phyloP scores from a whole-genome alignment of 2,797 vertebrate genomes.

The Sebastes steindachneri region DNA sequence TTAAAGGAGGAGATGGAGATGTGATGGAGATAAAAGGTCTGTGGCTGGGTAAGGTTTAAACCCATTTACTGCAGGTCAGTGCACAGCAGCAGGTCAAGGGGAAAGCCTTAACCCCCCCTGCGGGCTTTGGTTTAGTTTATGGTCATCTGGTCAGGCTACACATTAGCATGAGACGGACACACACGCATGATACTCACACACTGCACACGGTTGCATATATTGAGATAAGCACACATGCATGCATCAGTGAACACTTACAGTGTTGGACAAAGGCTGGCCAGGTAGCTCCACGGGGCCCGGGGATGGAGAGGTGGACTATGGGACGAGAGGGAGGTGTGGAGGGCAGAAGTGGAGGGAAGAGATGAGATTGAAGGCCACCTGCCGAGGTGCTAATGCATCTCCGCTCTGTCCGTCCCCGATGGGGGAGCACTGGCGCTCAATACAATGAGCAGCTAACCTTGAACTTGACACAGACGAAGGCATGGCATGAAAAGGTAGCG shows the following conservation, averaged over 20 bases:
- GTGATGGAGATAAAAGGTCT: slow-evolving; percentile 72
- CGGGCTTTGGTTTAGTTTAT: slow-evolving; percentile 59
- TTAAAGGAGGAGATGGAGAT: slow-evolving; percentile 67
- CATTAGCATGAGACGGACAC: slow-evolving; percentile 44
- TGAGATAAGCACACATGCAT: slow-evolving; percentile 30
- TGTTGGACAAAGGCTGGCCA: slow-evolving; percentile 41
- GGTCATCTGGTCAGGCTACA: slow-evolving; percentile 63
- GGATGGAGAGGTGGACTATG: slow-evolving; percentile 41
- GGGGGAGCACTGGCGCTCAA: slow-evolving; percentile 72
- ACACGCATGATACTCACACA: slow-evolving; percentile 5
- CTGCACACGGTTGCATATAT: slow-evolving; percentile 23
- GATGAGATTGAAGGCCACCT: slow-evolving; percentile 76
- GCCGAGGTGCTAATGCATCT: slow-evolving; percentile 86
- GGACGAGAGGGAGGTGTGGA: slow-evolving; percentile 37
- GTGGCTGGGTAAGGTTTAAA: slow-evolving; percentile 73
- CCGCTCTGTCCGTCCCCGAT: slow-evolving; percentile 57
- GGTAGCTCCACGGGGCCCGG: slow-evolving; percentile 37
- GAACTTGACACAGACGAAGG: slow-evolving; percentile 66
- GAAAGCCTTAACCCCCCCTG: slow-evolving; percentile 64
- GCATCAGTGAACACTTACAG: slow-evolving; percentile 24
- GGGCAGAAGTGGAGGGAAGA: slow-evolving; percentile 25
- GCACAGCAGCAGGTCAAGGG: slow-evolving; percentile 76
- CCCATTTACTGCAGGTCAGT: slow-evolving; percentile 76
- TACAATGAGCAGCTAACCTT: slow-evolving; percentile 84
- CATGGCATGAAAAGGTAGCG: slow-evolving; percentile 37